A percentile compares a stretch with the other conserved stretches of the same genome.
Evolutionary conservation across 2,113 vertebrate species (phyloP).

Genomic region (Phalacrocorax brasilianus): DNA sequence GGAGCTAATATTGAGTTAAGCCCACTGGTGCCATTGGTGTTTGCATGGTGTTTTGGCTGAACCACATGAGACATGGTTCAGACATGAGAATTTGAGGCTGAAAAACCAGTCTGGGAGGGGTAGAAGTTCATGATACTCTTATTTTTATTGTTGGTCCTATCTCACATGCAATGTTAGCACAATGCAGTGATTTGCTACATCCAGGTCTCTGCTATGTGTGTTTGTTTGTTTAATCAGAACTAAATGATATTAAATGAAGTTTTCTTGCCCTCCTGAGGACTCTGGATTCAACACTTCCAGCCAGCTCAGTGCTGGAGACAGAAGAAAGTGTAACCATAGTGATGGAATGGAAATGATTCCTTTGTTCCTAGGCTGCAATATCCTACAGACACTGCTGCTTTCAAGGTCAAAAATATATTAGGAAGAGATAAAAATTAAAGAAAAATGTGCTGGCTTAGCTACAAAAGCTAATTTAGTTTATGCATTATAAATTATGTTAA

Average conservation of each 20-base stretch:
- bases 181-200: slow-evolving; percentile 41
- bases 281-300: slow-evolving; percentile 74
- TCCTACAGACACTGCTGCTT: slow-evolving; percentile 77
- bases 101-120: background rate
- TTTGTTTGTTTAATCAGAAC: slow-evolving; percentile 72
- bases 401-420: slow-evolving; percentile 85
- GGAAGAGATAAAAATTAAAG: slow-evolving; percentile 79
- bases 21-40: background rate
- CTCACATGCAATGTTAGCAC: slow-evolving; percentile 15
- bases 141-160: slow-evolving; percentile 17
- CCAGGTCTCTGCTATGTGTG: slow-evolving; percentile 51
- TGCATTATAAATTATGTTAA: slow-evolving; percentile 79
- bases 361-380: slow-evolving; percentile 81
- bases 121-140: background rate
- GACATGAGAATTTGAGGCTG: background rate
- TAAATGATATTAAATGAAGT: slow-evolving; percentile 75
- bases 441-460: slow-evolving; percentile 77
- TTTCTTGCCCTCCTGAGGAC: slow-evolving; percentile 73
- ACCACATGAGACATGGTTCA: background rate
- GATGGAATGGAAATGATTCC: slow-evolving; percentile 83
- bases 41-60: slow-evolving; percentile 16
- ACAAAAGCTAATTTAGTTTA: slow-evolving; percentile 80
- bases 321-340: slow-evolving; percentile 85
- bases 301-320: slow-evolving; percentile 55
- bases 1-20: background rate